A percentile compares a stretch with the other conserved stretches of the same genome.
These are phyloP conservation scores for Lanius collurio DNA, from an alignment of 2,113 vertebrate genomes.

Conservation along the genomic window DNA sequence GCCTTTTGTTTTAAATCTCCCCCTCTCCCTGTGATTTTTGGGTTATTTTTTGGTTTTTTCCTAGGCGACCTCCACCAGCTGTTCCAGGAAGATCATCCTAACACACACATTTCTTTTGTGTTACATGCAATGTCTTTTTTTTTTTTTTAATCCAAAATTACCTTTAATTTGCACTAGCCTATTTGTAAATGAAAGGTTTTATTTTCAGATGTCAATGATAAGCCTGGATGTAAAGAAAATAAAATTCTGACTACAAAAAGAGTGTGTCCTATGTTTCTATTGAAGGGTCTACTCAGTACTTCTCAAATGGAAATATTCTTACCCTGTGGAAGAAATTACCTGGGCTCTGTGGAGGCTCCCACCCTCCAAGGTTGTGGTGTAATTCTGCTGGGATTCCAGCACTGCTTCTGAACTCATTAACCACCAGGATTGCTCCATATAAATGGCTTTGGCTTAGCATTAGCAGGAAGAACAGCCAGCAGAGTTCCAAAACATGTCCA, in stretches of 20 bases:
- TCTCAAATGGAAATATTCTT: not conserved
- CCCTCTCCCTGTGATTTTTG: slow-evolving; percentile 12
- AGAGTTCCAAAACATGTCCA: not conserved
- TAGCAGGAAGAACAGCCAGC: not conserved
- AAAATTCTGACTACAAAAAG: slow-evolving; percentile 55
- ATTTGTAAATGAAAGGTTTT: slow-evolving; percentile 71
- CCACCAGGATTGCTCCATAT: not conserved
- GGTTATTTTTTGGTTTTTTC: slow-evolving; percentile 66
- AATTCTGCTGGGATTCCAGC: not conserved
- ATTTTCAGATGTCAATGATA: slow-evolving; percentile 65
- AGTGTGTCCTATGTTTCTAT: not conserved
- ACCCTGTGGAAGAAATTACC: not conserved
- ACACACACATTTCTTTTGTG: slow-evolving; percentile 40
- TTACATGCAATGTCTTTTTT: not conserved
- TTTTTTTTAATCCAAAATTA: not conserved
- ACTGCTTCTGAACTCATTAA: not conserved
- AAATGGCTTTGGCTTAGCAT: not conserved
- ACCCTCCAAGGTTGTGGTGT: not conserved
- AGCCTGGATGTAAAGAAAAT: slow-evolving; percentile 61
- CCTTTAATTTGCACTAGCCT: slow-evolving; percentile 58
- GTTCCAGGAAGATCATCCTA: slow-evolving; percentile 73
- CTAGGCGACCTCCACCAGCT: slow-evolving; percentile 72
- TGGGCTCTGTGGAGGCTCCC: not conserved
- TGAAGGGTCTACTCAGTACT: not conserved
- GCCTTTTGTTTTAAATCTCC: slow-evolving; percentile 33